Evolutionary conservation across 1,140 invertebrate species (phyloP).

Genomic region (Subanguina moxae): DNA sequence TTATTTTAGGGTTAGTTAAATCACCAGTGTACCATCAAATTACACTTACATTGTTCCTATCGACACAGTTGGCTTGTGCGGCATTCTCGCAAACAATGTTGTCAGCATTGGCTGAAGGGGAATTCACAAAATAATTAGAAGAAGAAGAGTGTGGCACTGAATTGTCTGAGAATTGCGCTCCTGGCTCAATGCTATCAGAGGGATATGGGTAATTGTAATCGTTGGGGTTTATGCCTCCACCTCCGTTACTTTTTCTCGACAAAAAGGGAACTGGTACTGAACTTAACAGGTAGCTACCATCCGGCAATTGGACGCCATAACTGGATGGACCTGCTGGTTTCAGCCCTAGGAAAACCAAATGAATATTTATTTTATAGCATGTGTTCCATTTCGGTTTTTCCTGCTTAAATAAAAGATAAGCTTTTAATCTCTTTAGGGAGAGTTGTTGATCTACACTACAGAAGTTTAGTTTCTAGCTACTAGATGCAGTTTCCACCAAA

Average conservation of each 20-base stretch:
- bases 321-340: slow-evolving; percentile 1
- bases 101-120: not conserved
- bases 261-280: too few relatives aligned
- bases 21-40: too few relatives aligned
- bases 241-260: not conserved
- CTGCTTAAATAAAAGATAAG: too few relatives aligned
- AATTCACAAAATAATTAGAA: not conserved
- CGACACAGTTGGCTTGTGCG: slow-evolving; percentile 26
- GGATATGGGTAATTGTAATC: not conserved
- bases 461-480: too few relatives aligned
- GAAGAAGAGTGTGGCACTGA: not conserved
- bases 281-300: not conserved
- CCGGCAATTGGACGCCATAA: not conserved
- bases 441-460: too few relatives aligned
- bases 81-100: slow-evolving; percentile 15
- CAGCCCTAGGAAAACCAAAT: not conserved
- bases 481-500: too few relatives aligned
- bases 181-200: not conserved
- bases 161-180: not conserved
- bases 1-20: too few relatives aligned
- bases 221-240: not conserved
- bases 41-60: slow-evolving; percentile 18
- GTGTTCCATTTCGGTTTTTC: too few relatives aligned
- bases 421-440: too few relatives aligned
- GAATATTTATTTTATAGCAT: not conserved